Conservation (phyloP, 2,797 vertebrate species). For the Luscinia megarhynchos region DNA sequence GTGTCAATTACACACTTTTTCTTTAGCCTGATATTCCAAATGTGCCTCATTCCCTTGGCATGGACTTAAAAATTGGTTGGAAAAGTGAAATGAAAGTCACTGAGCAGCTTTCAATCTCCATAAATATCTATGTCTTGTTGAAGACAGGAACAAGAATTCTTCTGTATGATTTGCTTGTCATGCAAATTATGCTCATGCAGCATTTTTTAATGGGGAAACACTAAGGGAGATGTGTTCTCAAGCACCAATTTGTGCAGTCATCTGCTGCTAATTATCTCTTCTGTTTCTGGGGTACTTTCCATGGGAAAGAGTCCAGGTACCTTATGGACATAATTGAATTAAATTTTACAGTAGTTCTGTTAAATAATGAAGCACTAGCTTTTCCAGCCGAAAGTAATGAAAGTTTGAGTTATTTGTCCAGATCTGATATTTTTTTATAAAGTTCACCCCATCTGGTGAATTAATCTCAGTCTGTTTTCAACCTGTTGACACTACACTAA, state of each 20-base stretch:
- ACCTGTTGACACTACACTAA: neutral
- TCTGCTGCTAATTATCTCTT: neutral
- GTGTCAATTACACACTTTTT: neutral
- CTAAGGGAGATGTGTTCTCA: neutral
- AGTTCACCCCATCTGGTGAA: neutral
- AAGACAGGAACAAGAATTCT: neutral
- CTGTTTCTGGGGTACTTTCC: neutral
- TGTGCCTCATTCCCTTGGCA: neutral
- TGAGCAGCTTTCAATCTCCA: neutral
- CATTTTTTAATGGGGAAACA: neutral
- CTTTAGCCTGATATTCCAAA: neutral
- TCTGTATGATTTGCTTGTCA: neutral
- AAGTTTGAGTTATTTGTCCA: neutral
- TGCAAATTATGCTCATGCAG: neutral
- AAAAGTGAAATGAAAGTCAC: neutral
- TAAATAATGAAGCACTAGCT: neutral
- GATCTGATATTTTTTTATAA: neutral
- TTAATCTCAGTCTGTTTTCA: neutral
- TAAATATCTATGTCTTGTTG: neutral
- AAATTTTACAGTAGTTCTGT: neutral
- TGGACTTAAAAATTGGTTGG: neutral
- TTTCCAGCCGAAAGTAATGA: neutral
- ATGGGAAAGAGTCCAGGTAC: neutral
- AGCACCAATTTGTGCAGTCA: neutral
- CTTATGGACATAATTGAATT: neutral